phyloP scores from a whole-genome alignment of 2,888 invertebrate species.

The Dasysyrphus tricinctus region DNA sequence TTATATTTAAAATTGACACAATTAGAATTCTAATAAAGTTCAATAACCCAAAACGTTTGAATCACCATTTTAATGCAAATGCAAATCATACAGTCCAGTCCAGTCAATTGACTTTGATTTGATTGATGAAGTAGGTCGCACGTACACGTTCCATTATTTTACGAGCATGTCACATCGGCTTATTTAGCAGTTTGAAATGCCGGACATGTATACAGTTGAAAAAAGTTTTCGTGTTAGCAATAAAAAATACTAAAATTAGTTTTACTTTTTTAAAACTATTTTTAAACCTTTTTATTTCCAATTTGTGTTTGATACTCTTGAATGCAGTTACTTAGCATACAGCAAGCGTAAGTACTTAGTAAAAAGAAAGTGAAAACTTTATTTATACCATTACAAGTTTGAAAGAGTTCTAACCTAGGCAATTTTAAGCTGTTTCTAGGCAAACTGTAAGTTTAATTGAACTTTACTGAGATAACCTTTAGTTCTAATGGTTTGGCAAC shows the following conservation, averaged over 20 bases:
- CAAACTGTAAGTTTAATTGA: no score
- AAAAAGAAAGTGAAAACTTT: conserved; percentile 7
- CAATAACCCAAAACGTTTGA: not conserved
- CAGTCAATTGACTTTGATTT: not conserved
- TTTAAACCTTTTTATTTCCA: conserved; percentile 5
- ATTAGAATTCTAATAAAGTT: not conserved
- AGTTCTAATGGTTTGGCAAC: no score
- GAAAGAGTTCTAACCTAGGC: no score
- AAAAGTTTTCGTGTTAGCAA: conserved; percentile 6
- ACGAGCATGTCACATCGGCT: not conserved
- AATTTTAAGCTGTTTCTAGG: no score
- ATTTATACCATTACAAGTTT: not conserved
- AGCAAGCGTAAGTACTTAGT: not conserved
- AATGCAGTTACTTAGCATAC: not conserved
- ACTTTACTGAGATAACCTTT: no score
- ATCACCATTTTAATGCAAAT: not conserved
- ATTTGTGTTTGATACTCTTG: not conserved
- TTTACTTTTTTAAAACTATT: not conserved
- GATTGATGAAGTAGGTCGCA: not conserved
- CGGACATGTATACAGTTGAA: not conserved
- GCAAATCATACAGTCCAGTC: not conserved
- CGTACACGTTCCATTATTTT: not conserved
- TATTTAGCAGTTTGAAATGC: not conserved
- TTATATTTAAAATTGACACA: not conserved
- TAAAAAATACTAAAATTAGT: conserved; percentile 4